These are phyloP conservation scores for Zaprionus lachaisei DNA, from an alignment of 1,140 invertebrate species.

Conservation along the genomic window DNA sequence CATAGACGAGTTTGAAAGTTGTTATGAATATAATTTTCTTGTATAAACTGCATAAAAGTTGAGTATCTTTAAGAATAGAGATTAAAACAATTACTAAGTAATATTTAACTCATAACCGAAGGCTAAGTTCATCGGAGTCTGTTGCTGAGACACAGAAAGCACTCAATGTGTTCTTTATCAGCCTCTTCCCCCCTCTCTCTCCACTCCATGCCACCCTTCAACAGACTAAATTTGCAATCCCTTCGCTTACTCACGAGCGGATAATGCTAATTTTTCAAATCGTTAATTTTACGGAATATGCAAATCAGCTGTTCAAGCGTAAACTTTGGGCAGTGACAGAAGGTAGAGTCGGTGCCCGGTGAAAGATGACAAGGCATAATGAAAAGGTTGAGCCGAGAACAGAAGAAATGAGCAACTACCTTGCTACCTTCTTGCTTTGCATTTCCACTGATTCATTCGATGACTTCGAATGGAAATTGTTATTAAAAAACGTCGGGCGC, in stretches of 20 bases:
- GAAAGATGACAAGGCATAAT: constrained; percentile 54
- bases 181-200: too few species aligned
- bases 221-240: background rate
- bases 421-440: constrained; percentile 61
- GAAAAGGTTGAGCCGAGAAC: constrained; percentile 19
- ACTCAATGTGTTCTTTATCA: too few species aligned
- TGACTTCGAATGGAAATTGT: constrained; percentile 62
- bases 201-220: background rate
- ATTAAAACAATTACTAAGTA: too few species aligned
- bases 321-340: constrained; percentile 57
- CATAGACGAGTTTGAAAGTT: background rate
- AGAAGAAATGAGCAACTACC: constrained; percentile 31
- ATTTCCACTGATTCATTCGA: constrained; percentile 57
- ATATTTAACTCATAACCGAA: too few species aligned
- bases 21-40: background rate
- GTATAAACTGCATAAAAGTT: background rate
- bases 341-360: constrained; percentile 3
- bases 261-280: constrained; percentile 68
- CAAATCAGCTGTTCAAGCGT: constrained; percentile 70
- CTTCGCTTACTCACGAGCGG: background rate
- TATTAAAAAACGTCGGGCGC: constrained; percentile 63
- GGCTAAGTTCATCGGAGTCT: too few species aligned
- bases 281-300: constrained; percentile 72
- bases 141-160: too few species aligned
- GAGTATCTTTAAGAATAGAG: too few species aligned